phyloP scores from a whole-genome alignment of 2,797 vertebrate genomes.

The Gallinago solitaria region DNA sequence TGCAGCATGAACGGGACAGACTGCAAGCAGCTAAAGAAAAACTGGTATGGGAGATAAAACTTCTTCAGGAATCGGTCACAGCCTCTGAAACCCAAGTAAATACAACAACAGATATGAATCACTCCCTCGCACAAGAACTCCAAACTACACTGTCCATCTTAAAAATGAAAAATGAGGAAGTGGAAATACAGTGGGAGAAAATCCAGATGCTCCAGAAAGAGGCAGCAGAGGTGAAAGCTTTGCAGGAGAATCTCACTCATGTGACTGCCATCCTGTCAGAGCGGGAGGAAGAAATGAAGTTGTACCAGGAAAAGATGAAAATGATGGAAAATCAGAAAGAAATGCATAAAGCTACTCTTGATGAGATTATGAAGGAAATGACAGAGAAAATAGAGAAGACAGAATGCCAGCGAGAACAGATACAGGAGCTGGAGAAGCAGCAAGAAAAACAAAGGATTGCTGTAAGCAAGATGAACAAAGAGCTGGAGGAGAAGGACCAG shows the following conservation, averaged over 20 bases:
- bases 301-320: conserved; percentile 46
- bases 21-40: conserved; percentile 61
- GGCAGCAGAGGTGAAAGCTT: conserved; percentile 33
- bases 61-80: conserved; percentile 59
- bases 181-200: conserved; percentile 53
- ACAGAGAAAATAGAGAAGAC: conserved; percentile 64
- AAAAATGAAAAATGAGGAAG: conserved; percentile 68
- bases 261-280: conserved; percentile 57
- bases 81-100: conserved; percentile 62
- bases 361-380: conserved; percentile 66
- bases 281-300: conserved; percentile 67
- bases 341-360: conserved; percentile 62
- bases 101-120: conserved; percentile 4
- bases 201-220: conserved; percentile 69
- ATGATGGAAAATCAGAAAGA: conserved; percentile 64
- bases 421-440: conserved; percentile 66
- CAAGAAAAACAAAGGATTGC: not conserved
- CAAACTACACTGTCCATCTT: conserved; percentile 46
- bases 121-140: conserved; percentile 72
- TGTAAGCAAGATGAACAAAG: conserved; percentile 46
- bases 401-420: conserved; percentile 57
- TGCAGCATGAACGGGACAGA: conserved; percentile 63
- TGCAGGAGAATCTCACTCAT: conserved; percentile 61
- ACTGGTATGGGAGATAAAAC: conserved; percentile 49
- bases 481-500: conserved; percentile 57